Conservation (phyloP, 2,113 vertebrate genomes). For the Trichomycterus rosablanca region DNA sequence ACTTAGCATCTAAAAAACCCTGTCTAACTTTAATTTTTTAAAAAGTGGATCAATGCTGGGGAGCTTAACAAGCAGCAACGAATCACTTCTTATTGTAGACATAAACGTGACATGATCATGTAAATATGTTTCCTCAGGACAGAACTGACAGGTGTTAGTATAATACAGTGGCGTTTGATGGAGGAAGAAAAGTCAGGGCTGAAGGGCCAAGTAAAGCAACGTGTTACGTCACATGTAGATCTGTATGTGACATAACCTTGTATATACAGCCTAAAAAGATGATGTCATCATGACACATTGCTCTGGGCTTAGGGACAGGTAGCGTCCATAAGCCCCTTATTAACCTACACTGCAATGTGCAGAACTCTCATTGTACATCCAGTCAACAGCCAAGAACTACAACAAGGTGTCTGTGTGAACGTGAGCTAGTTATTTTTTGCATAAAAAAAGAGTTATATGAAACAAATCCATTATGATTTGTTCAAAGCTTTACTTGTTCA, state of each 20-base stretch:
- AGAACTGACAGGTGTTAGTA: neutral
- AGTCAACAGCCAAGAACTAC: conserved; percentile 52
- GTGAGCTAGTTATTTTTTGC: neutral
- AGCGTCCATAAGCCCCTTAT: conserved; percentile 24
- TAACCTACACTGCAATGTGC: conserved; percentile 37
- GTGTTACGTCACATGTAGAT: conserved; percentile 38
- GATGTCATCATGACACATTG: conserved; percentile 38
- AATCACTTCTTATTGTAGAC: too few relatives aligned
- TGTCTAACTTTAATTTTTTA: too few relatives aligned
- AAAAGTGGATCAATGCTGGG: conserved; percentile 1
- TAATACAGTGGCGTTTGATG: conserved; percentile 6
- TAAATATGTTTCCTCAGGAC: conserved; percentile 34
- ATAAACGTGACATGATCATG: conserved; percentile 25
- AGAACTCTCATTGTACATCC: conserved; percentile 38
- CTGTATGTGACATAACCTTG: conserved; percentile 33
- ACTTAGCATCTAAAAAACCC: too few relatives aligned
- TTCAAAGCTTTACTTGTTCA: conserved; percentile 20
- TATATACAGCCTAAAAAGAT: conserved; percentile 38
- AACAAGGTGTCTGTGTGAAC: conserved; percentile 27
- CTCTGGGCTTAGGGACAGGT: conserved; percentile 26
- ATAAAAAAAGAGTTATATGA: too few relatives aligned
- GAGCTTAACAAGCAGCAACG: conserved; percentile 10
- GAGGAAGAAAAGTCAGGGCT: neutral
- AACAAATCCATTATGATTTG: too few relatives aligned
- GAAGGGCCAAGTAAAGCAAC: conserved; percentile 18